These are phyloP conservation scores for Poecilus cupreus DNA, from an alignment of 2,888 invertebrate species.

Conservation along the genomic window DNA sequence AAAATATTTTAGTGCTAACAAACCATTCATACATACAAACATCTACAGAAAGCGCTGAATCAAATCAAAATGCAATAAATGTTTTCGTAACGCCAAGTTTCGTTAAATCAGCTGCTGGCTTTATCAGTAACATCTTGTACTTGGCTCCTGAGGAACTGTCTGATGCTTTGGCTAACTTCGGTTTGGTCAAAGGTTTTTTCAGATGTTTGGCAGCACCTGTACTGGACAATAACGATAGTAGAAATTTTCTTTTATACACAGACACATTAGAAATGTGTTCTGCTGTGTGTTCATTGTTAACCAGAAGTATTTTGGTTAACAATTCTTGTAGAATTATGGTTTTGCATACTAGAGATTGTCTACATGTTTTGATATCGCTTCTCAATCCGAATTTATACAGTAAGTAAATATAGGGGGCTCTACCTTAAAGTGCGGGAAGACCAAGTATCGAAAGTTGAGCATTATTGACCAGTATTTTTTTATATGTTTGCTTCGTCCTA, in stretches of 20 bases:
- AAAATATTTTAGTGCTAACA: not conserved
- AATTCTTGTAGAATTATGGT: conserved; percentile 70
- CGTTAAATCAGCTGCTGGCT: conserved; percentile 71
- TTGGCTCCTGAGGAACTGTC: conserved; percentile 71
- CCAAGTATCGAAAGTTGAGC: too few relatives aligned
- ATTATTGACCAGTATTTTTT: too few relatives aligned
- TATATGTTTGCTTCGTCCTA: too few relatives aligned
- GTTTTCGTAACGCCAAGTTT: conserved; percentile 73
- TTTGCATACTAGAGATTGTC: conserved; percentile 73
- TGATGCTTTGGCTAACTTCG: conserved; percentile 71
- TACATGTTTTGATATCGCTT: conserved; percentile 71
- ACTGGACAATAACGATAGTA: conserved; percentile 68
- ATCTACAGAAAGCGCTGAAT: not conserved
- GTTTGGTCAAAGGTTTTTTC: conserved; percentile 73
- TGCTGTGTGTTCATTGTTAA: conserved; percentile 72
- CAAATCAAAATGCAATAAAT: conserved; percentile 37
- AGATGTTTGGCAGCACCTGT: conserved; percentile 71
- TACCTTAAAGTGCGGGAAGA: too few relatives aligned
- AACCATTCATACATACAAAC: conserved; percentile 15
- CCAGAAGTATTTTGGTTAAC: conserved; percentile 70
- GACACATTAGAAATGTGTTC: conserved; percentile 75
- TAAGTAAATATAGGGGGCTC: conserved; percentile 69
- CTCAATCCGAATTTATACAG: conserved; percentile 72
- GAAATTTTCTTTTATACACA: conserved; percentile 71
- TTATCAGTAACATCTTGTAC: conserved; percentile 72